Base-by-base conservation (phyloP, 2,888 invertebrate genomes). In the Blastobasis adustella region DNA sequence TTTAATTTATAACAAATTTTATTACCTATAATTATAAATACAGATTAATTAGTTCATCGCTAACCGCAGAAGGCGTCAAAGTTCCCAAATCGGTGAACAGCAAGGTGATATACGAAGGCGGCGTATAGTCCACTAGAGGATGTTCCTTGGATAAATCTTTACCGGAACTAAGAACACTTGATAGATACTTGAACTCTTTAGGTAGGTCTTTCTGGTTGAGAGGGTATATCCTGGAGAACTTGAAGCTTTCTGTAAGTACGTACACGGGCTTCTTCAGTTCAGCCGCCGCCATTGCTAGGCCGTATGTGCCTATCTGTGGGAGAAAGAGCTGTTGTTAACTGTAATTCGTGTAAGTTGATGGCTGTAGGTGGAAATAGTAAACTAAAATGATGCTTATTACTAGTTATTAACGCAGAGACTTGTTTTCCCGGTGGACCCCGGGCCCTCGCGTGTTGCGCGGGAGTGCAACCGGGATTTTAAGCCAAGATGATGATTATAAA, bases 41-140 rank as follows among this genome's bases (percentile, higher is more conserved):
- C 58, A 99, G 89, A 83, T 98, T 98, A 58, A 99, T 97, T 36
- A 99, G 90, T 90, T 98, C 98, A 71, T 99, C 99, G 78, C 98
- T 98, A 37, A 99, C 98, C 49, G 98, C 99, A 0, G 98, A 96
- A 0, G 99, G 98, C 1, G 98, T 97, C 37, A 99, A 84, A 57
- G 98, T 96, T 1, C 99, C 99, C 56, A 99, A 88, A 82, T 99
- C 99, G 0, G 98, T 99, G 73, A 99, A 97, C 37, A 99, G 87
- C 38, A 99, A 88, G 0, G 95, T 96, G 37, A 99, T 96, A 65
- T 95, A 98, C 1, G 93, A 91, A 0, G 99, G 99, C 0, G 98
- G 98, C 0, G 99, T 99, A 76, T 99, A 99, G 83, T 99, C 99
- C 0, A 99, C 98, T 50, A 96, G 76, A 0, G 98, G 98, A 76